Base-by-base conservation (phyloP, 2,797 vertebrate species). In the Antennarius maculatus region DNA sequence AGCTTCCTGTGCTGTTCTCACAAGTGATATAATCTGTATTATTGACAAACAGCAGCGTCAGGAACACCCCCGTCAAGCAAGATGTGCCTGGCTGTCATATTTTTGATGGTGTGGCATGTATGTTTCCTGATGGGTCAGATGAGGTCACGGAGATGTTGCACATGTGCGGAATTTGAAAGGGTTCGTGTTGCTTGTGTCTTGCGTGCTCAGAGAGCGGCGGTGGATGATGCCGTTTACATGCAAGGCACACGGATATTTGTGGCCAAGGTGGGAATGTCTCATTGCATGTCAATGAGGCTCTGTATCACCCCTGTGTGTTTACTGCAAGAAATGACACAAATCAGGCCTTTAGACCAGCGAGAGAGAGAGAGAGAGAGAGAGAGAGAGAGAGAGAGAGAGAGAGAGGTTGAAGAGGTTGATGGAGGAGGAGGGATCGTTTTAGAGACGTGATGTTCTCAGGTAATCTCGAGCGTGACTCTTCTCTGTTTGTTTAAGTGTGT, bases 261-360 rank as follows among this genome's bases (percentile, higher is more conserved):
- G 72, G 74, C 50, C 48, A 60, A 71, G 80, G 79, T 76, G 66
- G 66, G 76, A 72, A 79, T 77, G 58, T 86, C 59, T 83, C 68
- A 51, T 72, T 85, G 87, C 88, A 89, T 90, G 87, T 71, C 85
- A 88, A 89, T 86, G 86, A 88, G 81, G 54, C 63, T 42, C 49
- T 2, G 56, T 84, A 83, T 83, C 83, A 80, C 61, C 74, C 68
- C 62, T 58, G 74, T 79, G 73, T 73, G 71, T 86, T 87, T 86
- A 85, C 74, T 64, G 76, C 67, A 42, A 78, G 66, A 80, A 80
- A 80, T 76, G 73, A 80, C 80, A 86, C 71, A 77, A 71, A 80
- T 67, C 83, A 85, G 37, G 76, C 61, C 77, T 69, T 49, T 29
- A 23, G 60, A 49, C 8, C 46, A 45, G 14, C 17, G 37, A n/a